These are phyloP conservation scores for Hemibagrus guttatus DNA, from an alignment of 2,797 vertebrate species.

Conservation along the genomic window DNA sequence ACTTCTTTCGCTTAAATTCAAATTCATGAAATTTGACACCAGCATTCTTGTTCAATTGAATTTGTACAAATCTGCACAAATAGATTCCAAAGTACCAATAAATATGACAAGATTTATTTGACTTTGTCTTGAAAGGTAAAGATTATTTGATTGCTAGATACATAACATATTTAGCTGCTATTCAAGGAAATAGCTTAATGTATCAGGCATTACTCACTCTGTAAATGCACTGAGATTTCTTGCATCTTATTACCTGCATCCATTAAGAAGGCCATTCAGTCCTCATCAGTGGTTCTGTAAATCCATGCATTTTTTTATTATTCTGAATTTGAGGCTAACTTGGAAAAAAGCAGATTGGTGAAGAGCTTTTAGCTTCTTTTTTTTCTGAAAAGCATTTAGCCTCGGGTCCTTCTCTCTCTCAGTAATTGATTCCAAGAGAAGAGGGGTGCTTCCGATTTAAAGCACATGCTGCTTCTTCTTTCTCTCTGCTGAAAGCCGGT, in stretches of 20 bases:
- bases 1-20: neutral
- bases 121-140: neutral
- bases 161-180: neutral
- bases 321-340: neutral
- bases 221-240: neutral
- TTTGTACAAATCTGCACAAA: neutral
- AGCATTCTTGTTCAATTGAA: neutral
- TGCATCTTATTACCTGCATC: neutral
- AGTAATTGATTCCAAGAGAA: slow-evolving; percentile 28
- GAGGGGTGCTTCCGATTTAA: slow-evolving; percentile 18
- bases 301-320: neutral
- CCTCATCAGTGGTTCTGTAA: neutral
- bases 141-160: neutral
- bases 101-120: neutral
- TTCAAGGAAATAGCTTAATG: neutral
- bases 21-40: neutral
- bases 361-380: slow-evolving; percentile 10
- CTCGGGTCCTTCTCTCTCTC: slow-evolving; percentile 4
- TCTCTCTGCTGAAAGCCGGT: slow-evolving; percentile 13
- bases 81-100: neutral
- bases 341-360: neutral
- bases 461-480: slow-evolving; percentile 17
- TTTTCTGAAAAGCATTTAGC: slow-evolving; percentile 33
- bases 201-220: neutral
- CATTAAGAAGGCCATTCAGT: neutral